Conservation (phyloP, 2,113 vertebrate species). For the Cyprinodon tularosa region DNA sequence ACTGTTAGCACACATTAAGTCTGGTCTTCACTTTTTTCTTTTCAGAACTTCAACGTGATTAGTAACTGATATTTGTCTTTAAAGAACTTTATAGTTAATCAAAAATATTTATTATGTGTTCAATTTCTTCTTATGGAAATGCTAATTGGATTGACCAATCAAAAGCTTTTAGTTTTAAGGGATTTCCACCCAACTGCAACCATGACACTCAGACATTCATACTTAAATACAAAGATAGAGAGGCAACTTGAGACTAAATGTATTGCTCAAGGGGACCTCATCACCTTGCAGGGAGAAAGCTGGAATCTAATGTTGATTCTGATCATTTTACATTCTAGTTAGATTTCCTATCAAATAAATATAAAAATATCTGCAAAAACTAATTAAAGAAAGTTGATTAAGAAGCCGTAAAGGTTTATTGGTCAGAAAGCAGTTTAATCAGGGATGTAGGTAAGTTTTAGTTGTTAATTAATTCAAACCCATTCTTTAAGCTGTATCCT, state of each 20-base stretch:
- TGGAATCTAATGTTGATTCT: neutral
- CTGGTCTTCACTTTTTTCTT: constrained; percentile 53
- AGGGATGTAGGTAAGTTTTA: too few species aligned
- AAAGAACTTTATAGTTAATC: neutral
- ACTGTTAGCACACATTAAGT: constrained; percentile 54
- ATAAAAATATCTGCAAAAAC: neutral
- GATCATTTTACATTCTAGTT: neutral
- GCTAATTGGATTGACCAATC: neutral
- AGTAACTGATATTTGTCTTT: constrained; percentile 38
- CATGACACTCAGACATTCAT: too few species aligned
- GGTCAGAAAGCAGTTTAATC: too few species aligned
- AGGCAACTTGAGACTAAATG: too few species aligned
- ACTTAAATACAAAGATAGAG: too few species aligned
- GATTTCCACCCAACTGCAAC: too few species aligned
- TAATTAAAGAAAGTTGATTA: neutral
- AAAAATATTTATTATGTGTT: neutral
- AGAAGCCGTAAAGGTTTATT: too few species aligned
- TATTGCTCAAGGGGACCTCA: too few species aligned
- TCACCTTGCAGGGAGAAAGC: too few species aligned
- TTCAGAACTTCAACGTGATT: constrained; percentile 47
- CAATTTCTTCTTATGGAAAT: neutral
- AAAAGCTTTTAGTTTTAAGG: too few species aligned
- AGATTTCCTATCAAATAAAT: neutral
- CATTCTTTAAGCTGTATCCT: too few species aligned
- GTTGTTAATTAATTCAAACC: too few species aligned